A percentile compares a stretch with the other conserved stretches of the same genome.
phyloP scores from a whole-genome alignment of 2,797 vertebrate species.

The Remorina albescens region DNA sequence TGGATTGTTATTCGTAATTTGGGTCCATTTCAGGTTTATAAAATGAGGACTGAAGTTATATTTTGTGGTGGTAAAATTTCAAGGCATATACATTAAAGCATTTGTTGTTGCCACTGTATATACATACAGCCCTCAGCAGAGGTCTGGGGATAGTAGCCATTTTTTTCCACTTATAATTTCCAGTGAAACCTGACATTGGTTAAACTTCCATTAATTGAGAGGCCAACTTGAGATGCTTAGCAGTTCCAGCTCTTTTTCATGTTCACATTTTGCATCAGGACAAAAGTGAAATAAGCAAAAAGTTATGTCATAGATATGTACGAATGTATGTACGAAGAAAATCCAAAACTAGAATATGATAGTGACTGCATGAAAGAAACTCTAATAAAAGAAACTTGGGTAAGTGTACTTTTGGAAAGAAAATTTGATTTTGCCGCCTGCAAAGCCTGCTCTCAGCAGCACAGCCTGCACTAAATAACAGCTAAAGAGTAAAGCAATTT shows the following conservation, averaged over 20 bases:
- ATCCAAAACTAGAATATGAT: too few relatives aligned
- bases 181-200: too few relatives aligned
- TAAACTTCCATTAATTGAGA: neutral
- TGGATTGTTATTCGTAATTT: neutral
- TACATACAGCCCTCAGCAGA: neutral
- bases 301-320: neutral
- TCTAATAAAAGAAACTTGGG: neutral
- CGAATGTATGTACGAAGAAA: too few relatives aligned
- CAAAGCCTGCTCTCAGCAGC: neutral
- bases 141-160: neutral
- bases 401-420: neutral
- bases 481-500: neutral
- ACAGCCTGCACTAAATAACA: neutral
- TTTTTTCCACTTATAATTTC: too few relatives aligned
- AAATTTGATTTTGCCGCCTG: neutral
- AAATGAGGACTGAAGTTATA: neutral
- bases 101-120: neutral
- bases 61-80: neutral
- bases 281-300: neutral
- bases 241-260: neutral
- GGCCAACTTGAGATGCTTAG: neutral
- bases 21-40: neutral
- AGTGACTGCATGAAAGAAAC: neutral
- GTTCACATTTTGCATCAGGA: neutral
- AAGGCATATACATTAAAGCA: neutral